These are phyloP conservation scores for Drosophila kikkawai DNA, from an alignment of 1,140 invertebrate species.

Conservation along the genomic window DNA sequence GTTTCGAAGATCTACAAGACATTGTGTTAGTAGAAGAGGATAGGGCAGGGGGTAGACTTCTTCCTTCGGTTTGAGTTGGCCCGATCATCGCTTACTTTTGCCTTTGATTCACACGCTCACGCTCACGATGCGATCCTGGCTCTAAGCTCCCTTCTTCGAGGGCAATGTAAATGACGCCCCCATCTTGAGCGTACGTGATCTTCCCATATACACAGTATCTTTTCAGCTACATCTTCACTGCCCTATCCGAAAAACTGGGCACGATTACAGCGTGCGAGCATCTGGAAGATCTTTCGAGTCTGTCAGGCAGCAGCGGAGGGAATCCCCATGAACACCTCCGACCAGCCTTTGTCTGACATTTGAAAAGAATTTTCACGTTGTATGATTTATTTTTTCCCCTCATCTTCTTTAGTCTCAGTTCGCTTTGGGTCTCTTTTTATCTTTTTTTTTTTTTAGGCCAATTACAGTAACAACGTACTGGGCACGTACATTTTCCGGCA, in stretches of 20 bases:
- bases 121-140: conserved; percentile 70
- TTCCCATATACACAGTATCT: conserved; percentile 62
- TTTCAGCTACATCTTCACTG: conserved; percentile 63
- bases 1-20: conserved; percentile 36
- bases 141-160: conserved; percentile 40
- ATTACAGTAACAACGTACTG: conserved; percentile 71
- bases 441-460: conserved; percentile 52
- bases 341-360: conserved; percentile 61
- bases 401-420: conserved; percentile 43
- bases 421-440: conserved; percentile 25
- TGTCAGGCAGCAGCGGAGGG: conserved; percentile 43
- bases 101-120: conserved; percentile 76
- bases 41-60: not conserved
- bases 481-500: conserved; percentile 80
- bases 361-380: conserved; percentile 81
- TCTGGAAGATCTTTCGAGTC: conserved; percentile 75
- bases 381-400: conserved; percentile 47
- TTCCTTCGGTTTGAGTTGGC: conserved; percentile 14
- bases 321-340: conserved; percentile 7
- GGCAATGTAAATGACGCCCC: conserved; percentile 78
- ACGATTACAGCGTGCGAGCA: conserved; percentile 68
- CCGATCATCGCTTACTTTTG: conserved; percentile 34
- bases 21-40: not conserved
- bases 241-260: conserved; percentile 46
- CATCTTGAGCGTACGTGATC: conserved; percentile 77